These are phyloP conservation scores for Melanotaenia boesemani DNA, from an alignment of 2,797 vertebrate genomes.

Conservation along the genomic window DNA sequence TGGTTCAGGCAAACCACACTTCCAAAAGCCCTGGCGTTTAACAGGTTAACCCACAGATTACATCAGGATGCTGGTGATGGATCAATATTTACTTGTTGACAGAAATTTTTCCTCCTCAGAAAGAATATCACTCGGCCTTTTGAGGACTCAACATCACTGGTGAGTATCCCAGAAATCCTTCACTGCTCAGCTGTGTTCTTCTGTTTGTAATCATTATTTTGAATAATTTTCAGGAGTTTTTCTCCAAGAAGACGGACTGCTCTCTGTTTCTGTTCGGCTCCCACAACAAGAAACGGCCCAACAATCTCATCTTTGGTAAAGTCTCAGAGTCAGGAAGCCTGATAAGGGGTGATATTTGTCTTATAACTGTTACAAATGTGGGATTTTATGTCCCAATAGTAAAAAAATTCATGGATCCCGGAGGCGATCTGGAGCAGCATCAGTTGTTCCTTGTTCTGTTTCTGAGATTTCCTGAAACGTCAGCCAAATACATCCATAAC, in stretches of 20 bases:
- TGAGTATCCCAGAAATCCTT: conserved; percentile 60
- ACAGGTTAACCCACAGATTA: too few species aligned
- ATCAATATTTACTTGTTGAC: too few species aligned
- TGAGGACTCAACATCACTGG: conserved; percentile 95
- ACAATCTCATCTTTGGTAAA: conserved; percentile 94
- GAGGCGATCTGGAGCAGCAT: too few species aligned
- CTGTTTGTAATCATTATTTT: background rate
- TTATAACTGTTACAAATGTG: too few species aligned
- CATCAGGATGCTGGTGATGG: too few species aligned
- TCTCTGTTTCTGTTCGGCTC: conserved; percentile 97
- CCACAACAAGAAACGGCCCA: conserved; percentile 97
- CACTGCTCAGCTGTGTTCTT: background rate
- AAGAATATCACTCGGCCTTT: conserved; percentile 97
- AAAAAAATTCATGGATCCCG: too few species aligned
- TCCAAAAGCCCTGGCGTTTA: too few species aligned
- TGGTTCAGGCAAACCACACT: too few species aligned
- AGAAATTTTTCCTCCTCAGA: conserved; percentile 70
- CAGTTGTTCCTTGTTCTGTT: too few species aligned
- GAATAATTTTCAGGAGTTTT: conserved; percentile 89
- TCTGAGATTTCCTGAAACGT: too few species aligned
- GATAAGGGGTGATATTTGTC: background rate
- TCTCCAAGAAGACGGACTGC: conserved; percentile 96
- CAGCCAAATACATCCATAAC: too few species aligned
- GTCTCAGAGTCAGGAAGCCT: background rate
- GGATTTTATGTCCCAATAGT: too few species aligned